Evolutionary conservation across 2,888 invertebrate species (phyloP), one percentile per base, ranked within the genome.

Genomic region (Metacarcinus magister): DNA sequence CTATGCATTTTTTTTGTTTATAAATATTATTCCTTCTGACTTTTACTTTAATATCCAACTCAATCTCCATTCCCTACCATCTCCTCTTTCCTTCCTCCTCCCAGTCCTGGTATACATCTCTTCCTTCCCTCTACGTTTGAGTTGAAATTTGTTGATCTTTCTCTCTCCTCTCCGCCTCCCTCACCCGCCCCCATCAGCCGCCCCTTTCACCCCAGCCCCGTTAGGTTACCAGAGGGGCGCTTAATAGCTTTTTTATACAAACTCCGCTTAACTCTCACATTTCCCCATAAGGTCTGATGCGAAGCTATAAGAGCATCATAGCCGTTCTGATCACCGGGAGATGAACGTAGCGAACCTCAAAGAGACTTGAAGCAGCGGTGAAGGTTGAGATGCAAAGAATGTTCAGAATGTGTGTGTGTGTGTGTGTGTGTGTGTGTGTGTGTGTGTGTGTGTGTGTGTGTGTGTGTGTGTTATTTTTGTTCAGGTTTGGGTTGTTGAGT

Each of bases 271-370:
- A 67, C 67, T 67, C 67, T 67, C 67, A 67, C n/a, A 67, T 67
- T 67, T 67, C 67, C 67, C 67, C 67, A 67, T 67, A 67, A 67
- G 67, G 67, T 67, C n/a, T 67, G 67, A 67, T 67, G 67, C 67
- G 67, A 67, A n/a, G 67, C 67, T n/a, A 67, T 67, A 67, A 67
- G 67, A 67, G 67, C 67, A 7, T 67, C 67, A 67, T 67, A 67
- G n/a, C 23, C 67, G 67, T 67, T 67, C n/a, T 67, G 67, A 67
- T 67, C 67, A 67, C 67, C 67, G n/a, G 67, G 23, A n/a, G 67
- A 67, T 67, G 67, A 67, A 67, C n/a, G 67, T n/a, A n/a, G 67
- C n/a, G 67, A 67, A n/a, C 8, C 67, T 67, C 67, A 67, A 67
- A 67, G 67, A n/a, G n/a, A 67, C n/a, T 19, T 67, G n/a, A 67